phyloP scores from a whole-genome alignment of 2,888 invertebrate genomes.

The Penaeus monodon region DNA sequence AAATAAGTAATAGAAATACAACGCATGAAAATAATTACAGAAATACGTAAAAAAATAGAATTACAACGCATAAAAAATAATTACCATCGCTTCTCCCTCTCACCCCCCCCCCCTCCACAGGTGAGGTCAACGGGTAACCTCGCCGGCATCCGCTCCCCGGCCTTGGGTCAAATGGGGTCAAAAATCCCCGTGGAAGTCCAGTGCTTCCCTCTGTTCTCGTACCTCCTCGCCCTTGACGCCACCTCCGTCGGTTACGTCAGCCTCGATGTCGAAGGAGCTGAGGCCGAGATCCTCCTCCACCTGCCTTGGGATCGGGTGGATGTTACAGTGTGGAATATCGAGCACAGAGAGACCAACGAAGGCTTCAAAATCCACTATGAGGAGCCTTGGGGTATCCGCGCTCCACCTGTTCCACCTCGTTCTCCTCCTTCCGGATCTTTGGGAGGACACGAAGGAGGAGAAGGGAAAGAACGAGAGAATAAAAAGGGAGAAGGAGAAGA shows the following conservation, averaged over 20 bases:
- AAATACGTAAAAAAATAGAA: too few relatives aligned
- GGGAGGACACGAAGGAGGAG: not conserved
- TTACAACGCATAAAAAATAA: too few relatives aligned
- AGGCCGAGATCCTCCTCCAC: constrained; percentile 72
- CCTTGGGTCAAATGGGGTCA: constrained; percentile 36
- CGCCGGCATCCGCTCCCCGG: constrained; percentile 15
- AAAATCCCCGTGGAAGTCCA: constrained; percentile 70
- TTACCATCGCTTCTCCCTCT: too few relatives aligned
- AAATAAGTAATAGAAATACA: too few relatives aligned
- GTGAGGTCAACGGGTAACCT: constrained; percentile 45
- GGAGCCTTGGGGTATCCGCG: not conserved
- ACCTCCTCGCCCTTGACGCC: constrained; percentile 71
- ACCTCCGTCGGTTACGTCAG: constrained; percentile 73
- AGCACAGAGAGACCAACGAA: constrained; percentile 6
- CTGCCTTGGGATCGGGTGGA: constrained; percentile 73
- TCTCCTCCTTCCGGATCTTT: too few relatives aligned
- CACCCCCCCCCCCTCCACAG: constrained; percentile 4
- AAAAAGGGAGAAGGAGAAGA: not conserved
- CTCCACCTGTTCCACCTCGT: not conserved
- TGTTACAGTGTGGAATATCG: constrained; percentile 45
- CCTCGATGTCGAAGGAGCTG: constrained; percentile 74
- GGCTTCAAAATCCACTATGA: constrained; percentile 12
- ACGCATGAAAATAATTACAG: too few relatives aligned
- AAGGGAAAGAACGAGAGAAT: not conserved
- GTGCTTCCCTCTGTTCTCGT: constrained; percentile 73